Percentiles rank a stretch among this genome's conserved stretches.
These are phyloP conservation scores for Grammomys surdaster DNA, from an alignment of 2,113 vertebrate species.

Conservation along the genomic window DNA sequence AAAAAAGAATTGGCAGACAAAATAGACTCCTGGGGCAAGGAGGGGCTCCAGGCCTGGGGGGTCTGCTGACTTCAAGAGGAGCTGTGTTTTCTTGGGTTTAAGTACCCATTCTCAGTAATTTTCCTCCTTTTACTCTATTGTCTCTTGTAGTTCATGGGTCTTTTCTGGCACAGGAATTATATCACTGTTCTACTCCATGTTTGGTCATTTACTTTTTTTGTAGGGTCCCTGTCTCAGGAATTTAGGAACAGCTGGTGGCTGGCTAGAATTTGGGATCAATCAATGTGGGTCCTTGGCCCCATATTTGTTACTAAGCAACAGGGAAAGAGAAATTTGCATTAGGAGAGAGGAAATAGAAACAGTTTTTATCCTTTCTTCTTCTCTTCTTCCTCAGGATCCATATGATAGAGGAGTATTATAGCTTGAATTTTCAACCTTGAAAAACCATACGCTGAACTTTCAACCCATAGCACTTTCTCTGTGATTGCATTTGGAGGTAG, in stretches of 20 bases:
- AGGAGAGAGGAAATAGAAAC: neutral
- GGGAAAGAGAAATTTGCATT: neutral
- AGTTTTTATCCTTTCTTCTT: neutral
- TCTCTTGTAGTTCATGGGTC: no score
- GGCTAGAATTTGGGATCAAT: neutral
- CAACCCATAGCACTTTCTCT: neutral
- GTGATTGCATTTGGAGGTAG: neutral
- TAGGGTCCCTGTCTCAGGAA: neutral
- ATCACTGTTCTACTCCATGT: neutral
- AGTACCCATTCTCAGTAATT: no score
- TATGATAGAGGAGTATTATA: neutral
- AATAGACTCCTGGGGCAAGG: neutral
- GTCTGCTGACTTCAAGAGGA: neutral
- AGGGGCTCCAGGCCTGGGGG: neutral
- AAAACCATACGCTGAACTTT: neutral
- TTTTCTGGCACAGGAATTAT: neutral
- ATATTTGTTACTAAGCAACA: neutral
- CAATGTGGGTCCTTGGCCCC: neutral
- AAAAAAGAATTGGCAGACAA: neutral
- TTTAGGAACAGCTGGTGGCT: neutral
- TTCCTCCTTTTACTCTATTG: neutral
- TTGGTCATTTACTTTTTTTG: neutral
- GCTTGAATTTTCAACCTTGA: neutral
- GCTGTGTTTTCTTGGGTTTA: neutral
- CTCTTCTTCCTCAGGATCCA: neutral